A percentile compares a stretch with the other conserved stretches of the same genome.
phyloP scores from a whole-genome alignment of 1,140 invertebrate genomes.

The Sesamia nonagrioides region DNA sequence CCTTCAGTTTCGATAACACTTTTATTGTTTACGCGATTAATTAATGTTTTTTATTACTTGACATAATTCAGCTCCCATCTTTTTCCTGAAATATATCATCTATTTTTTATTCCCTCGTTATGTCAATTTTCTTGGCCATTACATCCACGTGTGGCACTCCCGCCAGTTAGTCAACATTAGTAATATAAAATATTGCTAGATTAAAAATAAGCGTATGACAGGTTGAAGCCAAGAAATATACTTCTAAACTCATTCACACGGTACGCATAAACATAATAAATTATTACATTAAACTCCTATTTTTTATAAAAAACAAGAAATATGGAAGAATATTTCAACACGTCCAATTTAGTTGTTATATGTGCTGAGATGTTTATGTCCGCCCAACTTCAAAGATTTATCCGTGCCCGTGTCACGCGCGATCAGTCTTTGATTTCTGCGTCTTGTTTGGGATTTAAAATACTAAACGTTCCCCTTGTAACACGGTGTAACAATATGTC shows the following conservation, averaged over 20 bases:
- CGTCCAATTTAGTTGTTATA: conserved; percentile 38
- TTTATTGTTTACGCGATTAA: conserved; percentile 20
- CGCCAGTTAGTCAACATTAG: conserved; percentile 29
- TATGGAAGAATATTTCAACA: conserved; percentile 30
- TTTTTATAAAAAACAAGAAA: conserved; percentile 36
- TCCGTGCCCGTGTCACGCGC: conserved; percentile 3
- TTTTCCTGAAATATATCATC: neutral
- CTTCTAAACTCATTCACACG: conserved; percentile 41
- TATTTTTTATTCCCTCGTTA: neutral
- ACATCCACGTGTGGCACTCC: neutral
- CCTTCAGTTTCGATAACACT: neutral
- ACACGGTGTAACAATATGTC: conserved; percentile 19
- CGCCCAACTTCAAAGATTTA: conserved; percentile 39
- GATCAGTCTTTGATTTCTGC: conserved; percentile 5
- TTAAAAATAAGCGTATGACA: conserved; percentile 25
- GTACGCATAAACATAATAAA: conserved; percentile 42
- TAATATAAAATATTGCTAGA: conserved; percentile 18
- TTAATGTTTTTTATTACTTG: conserved; percentile 6
- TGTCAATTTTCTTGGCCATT: neutral
- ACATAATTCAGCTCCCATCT: neutral
- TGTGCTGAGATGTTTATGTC: conserved; percentile 30
- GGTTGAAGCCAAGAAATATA: conserved; percentile 31
- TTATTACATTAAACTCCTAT: conserved; percentile 37
- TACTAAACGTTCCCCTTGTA: conserved; percentile 6
- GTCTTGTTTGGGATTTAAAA: neutral